A percentile compares a stretch with the other conserved stretches of the same genome.
Conservation (phyloP, 2,888 invertebrate genomes). For the Crocallis elinguaria region DNA sequence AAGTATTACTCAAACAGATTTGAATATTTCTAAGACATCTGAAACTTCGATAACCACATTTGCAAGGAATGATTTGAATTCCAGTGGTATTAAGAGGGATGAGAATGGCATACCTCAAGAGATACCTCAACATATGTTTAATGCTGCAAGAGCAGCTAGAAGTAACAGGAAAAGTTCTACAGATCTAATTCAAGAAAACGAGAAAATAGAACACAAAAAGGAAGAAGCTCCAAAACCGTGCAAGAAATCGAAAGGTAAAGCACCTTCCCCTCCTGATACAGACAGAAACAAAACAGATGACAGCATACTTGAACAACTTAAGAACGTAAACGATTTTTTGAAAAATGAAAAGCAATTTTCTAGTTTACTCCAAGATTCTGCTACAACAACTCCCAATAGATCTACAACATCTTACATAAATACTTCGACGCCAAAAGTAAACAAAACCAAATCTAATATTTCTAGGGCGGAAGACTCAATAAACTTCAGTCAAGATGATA, state of each 20-base stretch:
- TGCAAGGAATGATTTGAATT: constrained; percentile 78
- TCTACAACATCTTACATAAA: constrained; percentile 60
- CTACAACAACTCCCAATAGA: constrained; percentile 48
- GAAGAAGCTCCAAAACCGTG: constrained; percentile 55
- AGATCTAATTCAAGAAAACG: constrained; percentile 65
- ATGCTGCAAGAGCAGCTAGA: constrained; percentile 89
- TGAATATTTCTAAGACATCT: constrained; percentile 63
- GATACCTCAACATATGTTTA: constrained; percentile 88
- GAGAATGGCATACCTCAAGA: constrained; percentile 88
- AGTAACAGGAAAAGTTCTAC: constrained; percentile 86
- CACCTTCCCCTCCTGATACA: constrained; percentile 88
- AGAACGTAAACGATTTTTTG: constrained; percentile 71
- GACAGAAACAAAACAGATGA: constrained; percentile 80
- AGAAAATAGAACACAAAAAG: constrained; percentile 37
- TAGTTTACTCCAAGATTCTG: constrained; percentile 61
- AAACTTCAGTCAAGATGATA: constrained; percentile 79
- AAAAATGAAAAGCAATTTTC: constrained; percentile 75
- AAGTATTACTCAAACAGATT: constrained; percentile 48
- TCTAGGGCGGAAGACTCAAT: constrained; percentile 72
- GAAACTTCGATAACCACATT: constrained; percentile 63
- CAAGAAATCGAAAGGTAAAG: constrained; percentile 89
- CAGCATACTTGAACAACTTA: constrained; percentile 74
- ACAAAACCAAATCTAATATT: constrained; percentile 60
- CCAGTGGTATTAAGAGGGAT: constrained; percentile 85
- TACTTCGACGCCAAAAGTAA: constrained; percentile 80